Percentiles rank a stretch among this genome's conserved stretches.
Conservation (phyloP, 2,797 vertebrate species). For the Rachycentron canadum region DNA sequence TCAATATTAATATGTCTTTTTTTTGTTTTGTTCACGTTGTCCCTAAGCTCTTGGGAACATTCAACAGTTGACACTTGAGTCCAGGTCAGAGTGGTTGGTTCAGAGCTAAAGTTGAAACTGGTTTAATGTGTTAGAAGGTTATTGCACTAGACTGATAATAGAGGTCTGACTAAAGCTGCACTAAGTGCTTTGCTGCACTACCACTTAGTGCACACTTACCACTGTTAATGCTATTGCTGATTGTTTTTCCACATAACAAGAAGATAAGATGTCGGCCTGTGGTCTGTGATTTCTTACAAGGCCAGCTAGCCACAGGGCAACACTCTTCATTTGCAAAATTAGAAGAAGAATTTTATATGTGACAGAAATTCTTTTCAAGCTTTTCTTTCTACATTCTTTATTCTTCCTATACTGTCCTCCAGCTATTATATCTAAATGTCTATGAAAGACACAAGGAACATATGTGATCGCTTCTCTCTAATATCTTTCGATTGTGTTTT, state of each 20-base stretch:
- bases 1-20: background rate
- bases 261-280: slow-evolving; percentile 43
- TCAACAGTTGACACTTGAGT: background rate
- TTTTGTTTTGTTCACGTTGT: slow-evolving; percentile 5
- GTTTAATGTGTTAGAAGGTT: slow-evolving; percentile 9
- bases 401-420: background rate
- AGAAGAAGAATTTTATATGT: background rate
- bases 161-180: slow-evolving; percentile 40
- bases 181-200: slow-evolving; percentile 35
- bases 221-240: slow-evolving; percentile 45
- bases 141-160: slow-evolving; percentile 43
- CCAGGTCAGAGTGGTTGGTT: background rate
- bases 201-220: slow-evolving; percentile 49
- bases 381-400: too few species aligned
- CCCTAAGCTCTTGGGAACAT: background rate
- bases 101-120: slow-evolving; percentile 8
- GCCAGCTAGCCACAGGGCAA: background rate
- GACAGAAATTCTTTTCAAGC: background rate
- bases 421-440: slow-evolving; percentile 8
- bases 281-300: slow-evolving; percentile 25
- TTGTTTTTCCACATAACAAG: slow-evolving; percentile 52
- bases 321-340: background rate
- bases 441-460: slow-evolving; percentile 19
- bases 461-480: slow-evolving; percentile 10
- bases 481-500: slow-evolving; percentile 41